Evolutionary conservation across 23 tunicate species (phyloP).

Genomic region (Pegea sp.): DNA sequence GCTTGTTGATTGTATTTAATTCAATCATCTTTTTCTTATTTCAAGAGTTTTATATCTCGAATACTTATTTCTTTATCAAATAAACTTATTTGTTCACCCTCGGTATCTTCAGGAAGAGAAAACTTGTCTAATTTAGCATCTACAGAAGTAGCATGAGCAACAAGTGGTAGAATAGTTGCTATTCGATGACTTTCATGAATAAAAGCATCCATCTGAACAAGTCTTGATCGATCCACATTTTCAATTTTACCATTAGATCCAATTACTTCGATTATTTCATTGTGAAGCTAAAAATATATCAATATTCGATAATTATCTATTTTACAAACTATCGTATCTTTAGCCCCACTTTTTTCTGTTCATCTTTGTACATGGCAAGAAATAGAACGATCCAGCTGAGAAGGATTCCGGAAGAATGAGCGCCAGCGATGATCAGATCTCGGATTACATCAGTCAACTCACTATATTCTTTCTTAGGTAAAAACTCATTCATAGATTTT

Average conservation of each 20-base stretch:
- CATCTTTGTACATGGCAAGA: constrained; percentile 26
- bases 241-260: constrained; percentile 34
- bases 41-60: too few species aligned
- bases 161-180: constrained; percentile 47
- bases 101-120: constrained; percentile 29
- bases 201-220: constrained; percentile 46
- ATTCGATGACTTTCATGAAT: constrained; percentile 44
- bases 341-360: constrained; percentile 44
- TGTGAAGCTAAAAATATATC: constrained; percentile 2
- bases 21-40: too few species aligned
- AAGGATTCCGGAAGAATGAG: constrained; percentile 66
- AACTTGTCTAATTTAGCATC: constrained; percentile 47
- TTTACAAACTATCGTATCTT: not conserved
- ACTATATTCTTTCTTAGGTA: constrained; percentile 15
- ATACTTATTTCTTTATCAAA: not conserved
- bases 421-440: constrained; percentile 76
- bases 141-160: constrained; percentile 62
- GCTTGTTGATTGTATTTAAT: too few species aligned
- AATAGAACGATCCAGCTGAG: constrained; percentile 53
- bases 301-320: too few species aligned
- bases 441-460: constrained; percentile 54
- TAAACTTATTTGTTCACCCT: constrained; percentile 51
- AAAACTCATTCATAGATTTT: too few species aligned
- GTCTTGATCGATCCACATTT: constrained; percentile 32
- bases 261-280: constrained; percentile 26